phyloP scores from a whole-genome alignment of 2,888 invertebrate genomes.

The Trichacis sp. region DNA sequence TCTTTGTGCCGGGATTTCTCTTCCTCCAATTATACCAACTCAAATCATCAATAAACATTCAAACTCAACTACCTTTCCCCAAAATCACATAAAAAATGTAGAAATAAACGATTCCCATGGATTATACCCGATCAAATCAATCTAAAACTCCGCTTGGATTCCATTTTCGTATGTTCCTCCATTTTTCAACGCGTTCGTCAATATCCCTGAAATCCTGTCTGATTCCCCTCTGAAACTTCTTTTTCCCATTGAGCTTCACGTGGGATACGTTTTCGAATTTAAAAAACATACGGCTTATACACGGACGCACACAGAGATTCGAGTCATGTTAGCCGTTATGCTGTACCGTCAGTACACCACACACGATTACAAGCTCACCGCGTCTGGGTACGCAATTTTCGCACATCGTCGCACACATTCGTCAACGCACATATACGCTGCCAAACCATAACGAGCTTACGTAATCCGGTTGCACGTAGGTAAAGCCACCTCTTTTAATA shows the following conservation, averaged over 20 bases:
- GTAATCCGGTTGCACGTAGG: slow-evolving; percentile 28
- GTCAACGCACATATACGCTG: slow-evolving; percentile 13
- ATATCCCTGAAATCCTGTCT: no score
- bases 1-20: no score
- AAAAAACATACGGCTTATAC: background rate
- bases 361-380: slow-evolving; percentile 11
- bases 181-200: background rate
- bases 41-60: no score
- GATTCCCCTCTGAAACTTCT: no score
- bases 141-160: no score
- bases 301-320: background rate
- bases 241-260: background rate
- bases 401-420: slow-evolving; percentile 16
- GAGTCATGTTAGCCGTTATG: background rate
- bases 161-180: background rate
- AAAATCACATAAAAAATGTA: no score
- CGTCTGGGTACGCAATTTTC: slow-evolving; percentile 10
- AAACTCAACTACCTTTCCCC: no score
- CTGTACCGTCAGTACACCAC: slow-evolving; percentile 8
- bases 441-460: slow-evolving; percentile 12
- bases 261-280: background rate
- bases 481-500: slow-evolving; percentile 36
- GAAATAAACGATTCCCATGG: no score
- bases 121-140: no score
- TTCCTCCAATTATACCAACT: no score